A percentile compares a stretch with the other conserved stretches of the same genome.
Conservation (phyloP, 2,797 vertebrate species). For the Zenarchopterus dispar region DNA sequence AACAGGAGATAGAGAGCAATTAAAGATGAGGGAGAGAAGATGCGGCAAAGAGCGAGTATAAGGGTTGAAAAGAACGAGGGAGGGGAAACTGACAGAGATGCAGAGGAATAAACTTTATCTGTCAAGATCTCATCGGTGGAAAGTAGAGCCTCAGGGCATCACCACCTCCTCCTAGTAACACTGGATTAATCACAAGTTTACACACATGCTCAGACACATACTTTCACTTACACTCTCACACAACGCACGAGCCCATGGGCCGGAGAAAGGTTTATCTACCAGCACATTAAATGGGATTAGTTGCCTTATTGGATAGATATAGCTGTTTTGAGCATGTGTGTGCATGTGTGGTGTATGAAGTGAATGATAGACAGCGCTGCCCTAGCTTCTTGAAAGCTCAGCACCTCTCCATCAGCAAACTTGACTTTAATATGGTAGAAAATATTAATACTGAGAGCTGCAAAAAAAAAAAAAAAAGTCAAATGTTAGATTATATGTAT, state of each 20-base stretch:
- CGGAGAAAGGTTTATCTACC: constrained; percentile 44
- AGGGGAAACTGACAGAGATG: constrained; percentile 43
- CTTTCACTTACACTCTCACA: neutral
- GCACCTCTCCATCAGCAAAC: constrained; percentile 26
- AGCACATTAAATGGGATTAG: constrained; percentile 52
- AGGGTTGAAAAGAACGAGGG: constrained; percentile 20
- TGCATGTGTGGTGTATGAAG: constrained; percentile 12
- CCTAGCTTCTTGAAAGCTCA: constrained; percentile 25
- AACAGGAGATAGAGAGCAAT: constrained; percentile 47
- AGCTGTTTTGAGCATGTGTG: constrained; percentile 14
- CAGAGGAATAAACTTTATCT: constrained; percentile 64
- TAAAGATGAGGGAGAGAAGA: constrained; percentile 32
- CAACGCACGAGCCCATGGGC: constrained; percentile 8
- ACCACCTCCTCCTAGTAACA: constrained; percentile 65
- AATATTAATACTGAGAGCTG: constrained; percentile 8
- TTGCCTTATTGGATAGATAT: constrained; percentile 37
- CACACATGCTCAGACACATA: constrained; percentile 2
- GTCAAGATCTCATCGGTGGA: constrained; percentile 75
- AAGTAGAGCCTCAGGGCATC: constrained; percentile 66
- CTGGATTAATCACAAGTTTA: constrained; percentile 57
- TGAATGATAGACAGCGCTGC: constrained; percentile 25
- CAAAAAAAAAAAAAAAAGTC: neutral
- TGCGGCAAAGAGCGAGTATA: constrained; percentile 12
- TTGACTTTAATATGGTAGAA: constrained; percentile 6
- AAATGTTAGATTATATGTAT: neutral